Percentiles rank a stretch among this genome's conserved stretches.
phyloP scores from a whole-genome alignment of 2,797 vertebrate genomes.

The Cuculus canorus region DNA sequence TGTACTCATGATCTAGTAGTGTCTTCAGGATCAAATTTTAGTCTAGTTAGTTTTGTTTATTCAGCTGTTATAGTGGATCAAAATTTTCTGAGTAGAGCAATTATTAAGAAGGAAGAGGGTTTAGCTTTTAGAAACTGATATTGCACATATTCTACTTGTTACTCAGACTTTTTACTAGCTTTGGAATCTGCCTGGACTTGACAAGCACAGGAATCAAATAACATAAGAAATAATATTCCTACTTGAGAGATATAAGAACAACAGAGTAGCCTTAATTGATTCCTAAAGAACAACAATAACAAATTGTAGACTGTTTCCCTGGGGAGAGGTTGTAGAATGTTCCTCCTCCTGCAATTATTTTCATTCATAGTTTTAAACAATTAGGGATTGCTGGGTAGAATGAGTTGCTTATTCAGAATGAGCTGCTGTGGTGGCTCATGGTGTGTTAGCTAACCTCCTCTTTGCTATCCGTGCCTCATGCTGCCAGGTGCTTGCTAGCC shows the following conservation, averaged over 20 bases:
- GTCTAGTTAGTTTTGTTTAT: slow-evolving; percentile 17
- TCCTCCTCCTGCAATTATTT: not conserved
- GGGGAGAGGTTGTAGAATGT: not conserved
- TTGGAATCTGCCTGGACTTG: slow-evolving; percentile 9
- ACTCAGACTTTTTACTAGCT: not conserved
- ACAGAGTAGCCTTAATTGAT: not conserved
- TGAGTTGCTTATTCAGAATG: not conserved
- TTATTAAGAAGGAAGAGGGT: not conserved
- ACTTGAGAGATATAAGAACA: not conserved
- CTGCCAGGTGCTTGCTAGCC: not conserved
- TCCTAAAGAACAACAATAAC: not conserved
- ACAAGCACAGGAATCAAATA: not conserved
- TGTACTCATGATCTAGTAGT: not conserved
- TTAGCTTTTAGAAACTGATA: not conserved
- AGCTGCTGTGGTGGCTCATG: not conserved
- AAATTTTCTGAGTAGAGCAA: not conserved
- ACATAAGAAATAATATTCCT: not conserved
- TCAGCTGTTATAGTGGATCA: not conserved
- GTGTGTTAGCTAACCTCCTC: not conserved
- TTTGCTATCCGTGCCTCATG: not conserved
- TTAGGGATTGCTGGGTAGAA: not conserved
- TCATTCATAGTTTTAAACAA: not conserved
- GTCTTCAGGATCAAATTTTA: not conserved
- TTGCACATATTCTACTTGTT: not conserved
- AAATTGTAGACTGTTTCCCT: not conserved